A percentile compares a stretch with the other conserved stretches of the same genome.
These are phyloP conservation scores for Rostratula benghalensis DNA, from an alignment of 2,113 vertebrate genomes.

Conservation along the genomic window DNA sequence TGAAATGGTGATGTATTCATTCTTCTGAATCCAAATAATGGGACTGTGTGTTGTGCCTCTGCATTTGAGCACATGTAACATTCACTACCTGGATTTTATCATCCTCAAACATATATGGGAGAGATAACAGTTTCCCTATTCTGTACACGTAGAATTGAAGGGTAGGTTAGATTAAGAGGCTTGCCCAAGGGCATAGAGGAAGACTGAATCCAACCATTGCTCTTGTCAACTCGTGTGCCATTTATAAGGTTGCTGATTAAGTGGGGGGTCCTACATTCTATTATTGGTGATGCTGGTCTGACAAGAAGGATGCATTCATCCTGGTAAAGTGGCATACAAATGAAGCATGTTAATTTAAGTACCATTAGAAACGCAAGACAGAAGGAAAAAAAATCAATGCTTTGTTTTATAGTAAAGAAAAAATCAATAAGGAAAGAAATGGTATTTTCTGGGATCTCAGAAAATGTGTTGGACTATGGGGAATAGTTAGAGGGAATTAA, in stretches of 20 bases:
- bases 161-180: background rate
- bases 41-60: background rate
- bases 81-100: background rate
- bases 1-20: background rate
- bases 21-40: background rate
- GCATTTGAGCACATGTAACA: background rate
- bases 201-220: background rate
- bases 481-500: constrained; percentile 51
- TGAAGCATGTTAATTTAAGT: constrained; percentile 43
- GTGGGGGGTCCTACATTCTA: background rate
- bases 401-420: constrained; percentile 59
- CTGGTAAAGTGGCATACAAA: constrained; percentile 57
- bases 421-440: constrained; percentile 63
- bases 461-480: constrained; percentile 1
- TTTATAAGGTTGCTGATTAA: constrained; percentile 46
- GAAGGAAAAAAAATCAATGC: constrained; percentile 59
- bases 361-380: constrained; percentile 49
- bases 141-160: background rate
- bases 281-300: constrained; percentile 29
- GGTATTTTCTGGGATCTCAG: constrained; percentile 38
- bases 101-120: background rate
- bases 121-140: background rate
- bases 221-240: background rate
- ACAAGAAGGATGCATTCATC: constrained; percentile 40
- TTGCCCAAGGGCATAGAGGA: constrained; percentile 9